Conservation (phyloP, 2,797 vertebrate species). For the Micropoecilia bifurca region DNA sequence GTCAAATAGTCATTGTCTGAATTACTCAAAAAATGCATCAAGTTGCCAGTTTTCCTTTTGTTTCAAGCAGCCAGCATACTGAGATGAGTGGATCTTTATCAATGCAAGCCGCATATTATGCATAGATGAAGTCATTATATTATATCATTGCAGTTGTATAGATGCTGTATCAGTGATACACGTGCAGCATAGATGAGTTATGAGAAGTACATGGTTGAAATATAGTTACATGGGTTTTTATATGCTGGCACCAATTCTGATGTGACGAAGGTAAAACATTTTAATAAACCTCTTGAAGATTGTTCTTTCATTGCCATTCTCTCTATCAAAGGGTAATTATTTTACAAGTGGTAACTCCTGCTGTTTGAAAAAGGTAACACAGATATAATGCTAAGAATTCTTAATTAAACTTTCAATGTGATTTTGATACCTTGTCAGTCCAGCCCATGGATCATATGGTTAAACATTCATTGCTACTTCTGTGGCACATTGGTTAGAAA, state of each 20-base stretch:
- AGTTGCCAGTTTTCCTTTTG: neutral
- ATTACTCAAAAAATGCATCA: neutral
- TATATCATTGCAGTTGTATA: neutral
- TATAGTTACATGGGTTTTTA: neutral
- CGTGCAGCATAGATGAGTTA: neutral
- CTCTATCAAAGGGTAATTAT: neutral
- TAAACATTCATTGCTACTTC: neutral
- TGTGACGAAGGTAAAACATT: neutral
- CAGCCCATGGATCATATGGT: neutral
- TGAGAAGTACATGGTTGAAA: neutral
- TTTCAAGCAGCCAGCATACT: neutral
- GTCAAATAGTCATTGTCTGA: neutral
- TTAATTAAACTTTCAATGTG: neutral
- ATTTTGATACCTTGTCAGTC: neutral
- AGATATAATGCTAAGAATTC: neutral
- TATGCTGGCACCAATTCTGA: neutral
- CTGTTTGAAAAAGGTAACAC: neutral
- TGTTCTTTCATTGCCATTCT: neutral
- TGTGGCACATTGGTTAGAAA: neutral
- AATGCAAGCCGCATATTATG: neutral
- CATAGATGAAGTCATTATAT: neutral
- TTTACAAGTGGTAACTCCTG: neutral
- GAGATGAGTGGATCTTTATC: neutral
- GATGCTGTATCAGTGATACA: neutral
- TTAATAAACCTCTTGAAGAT: neutral